Conservation (phyloP, 2,888 invertebrate genomes). For the Drosophila anceps region DNA sequence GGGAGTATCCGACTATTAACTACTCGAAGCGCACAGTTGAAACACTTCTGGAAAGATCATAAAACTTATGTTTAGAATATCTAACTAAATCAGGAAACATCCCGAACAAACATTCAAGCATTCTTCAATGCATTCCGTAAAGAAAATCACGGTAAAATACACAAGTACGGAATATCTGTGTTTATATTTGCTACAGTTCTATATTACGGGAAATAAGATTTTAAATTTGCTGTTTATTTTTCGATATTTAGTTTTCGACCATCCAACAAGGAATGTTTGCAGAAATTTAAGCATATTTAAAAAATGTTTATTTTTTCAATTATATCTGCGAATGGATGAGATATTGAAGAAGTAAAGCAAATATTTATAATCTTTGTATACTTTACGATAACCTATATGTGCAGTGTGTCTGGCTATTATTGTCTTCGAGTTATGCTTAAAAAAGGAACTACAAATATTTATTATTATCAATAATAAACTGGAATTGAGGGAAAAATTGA, state of each 20-base stretch:
- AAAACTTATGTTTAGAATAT: background rate
- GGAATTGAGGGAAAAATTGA: background rate
- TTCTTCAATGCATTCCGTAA: background rate
- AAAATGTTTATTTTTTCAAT: background rate
- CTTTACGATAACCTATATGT: background rate
- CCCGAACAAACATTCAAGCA: background rate
- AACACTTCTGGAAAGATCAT: background rate
- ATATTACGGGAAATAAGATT: background rate
- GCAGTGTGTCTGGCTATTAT: background rate
- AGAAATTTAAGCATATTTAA: constrained; percentile 1
- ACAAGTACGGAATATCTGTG: background rate
- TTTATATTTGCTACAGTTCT: background rate
- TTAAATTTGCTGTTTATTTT: background rate
- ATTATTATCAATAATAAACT: background rate
- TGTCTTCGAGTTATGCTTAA: constrained; percentile 4
- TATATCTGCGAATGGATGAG: background rate
- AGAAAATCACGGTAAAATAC: background rate
- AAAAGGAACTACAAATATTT: background rate
- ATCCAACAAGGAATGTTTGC: background rate
- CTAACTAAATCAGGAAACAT: background rate
- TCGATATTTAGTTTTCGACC: background rate
- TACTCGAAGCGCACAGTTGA: background rate
- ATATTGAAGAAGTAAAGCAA: background rate
- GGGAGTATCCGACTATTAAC: background rate
- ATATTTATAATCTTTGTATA: constrained; percentile 1